Conservation (phyloP, 2,797 vertebrate species). For the Champsocephalus gunnari region DNA sequence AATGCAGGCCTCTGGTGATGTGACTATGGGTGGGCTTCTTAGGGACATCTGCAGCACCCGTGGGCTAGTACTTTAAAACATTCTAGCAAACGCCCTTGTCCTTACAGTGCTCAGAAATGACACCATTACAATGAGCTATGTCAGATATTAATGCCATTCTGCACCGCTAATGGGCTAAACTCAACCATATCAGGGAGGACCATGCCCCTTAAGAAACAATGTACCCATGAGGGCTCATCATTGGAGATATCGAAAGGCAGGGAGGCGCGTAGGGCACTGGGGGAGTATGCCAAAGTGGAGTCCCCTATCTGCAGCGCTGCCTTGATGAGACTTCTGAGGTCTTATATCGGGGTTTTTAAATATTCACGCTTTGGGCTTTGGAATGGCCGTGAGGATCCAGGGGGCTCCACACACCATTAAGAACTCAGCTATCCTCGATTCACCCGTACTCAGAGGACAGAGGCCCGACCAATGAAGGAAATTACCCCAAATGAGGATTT, state of each 20-base stretch:
- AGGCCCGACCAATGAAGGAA: constrained; percentile 41
- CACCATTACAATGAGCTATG: constrained; percentile 80
- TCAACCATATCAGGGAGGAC: constrained; percentile 71
- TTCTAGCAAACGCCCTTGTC: constrained; percentile 74
- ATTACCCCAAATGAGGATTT: constrained; percentile 61
- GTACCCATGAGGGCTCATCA: constrained; percentile 63
- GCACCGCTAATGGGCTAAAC: constrained; percentile 75
- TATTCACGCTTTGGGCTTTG: constrained; percentile 72
- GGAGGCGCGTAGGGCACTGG: constrained; percentile 15
- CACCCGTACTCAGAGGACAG: constrained; percentile 56
- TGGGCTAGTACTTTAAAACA: constrained; percentile 67
- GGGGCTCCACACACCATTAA: constrained; percentile 62
- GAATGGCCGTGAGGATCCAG: constrained; percentile 50
- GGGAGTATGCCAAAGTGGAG: constrained; percentile 46
- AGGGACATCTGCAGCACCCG: constrained; percentile 67
- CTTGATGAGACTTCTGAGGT: constrained; percentile 69
- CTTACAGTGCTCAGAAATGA: constrained; percentile 67
- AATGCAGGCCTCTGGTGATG: constrained; percentile 45
- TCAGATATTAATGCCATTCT: constrained; percentile 76
- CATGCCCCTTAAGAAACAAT: constrained; percentile 73
- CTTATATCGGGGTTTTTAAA: constrained; percentile 70
- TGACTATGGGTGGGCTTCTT: constrained; percentile 66
- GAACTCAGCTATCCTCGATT: constrained; percentile 63
- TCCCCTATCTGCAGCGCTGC: constrained; percentile 53
- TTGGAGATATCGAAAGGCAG: constrained; percentile 44